Evolutionary conservation across 2,797 vertebrate species (phyloP).

Genomic region (Sebastes goodei): DNA sequence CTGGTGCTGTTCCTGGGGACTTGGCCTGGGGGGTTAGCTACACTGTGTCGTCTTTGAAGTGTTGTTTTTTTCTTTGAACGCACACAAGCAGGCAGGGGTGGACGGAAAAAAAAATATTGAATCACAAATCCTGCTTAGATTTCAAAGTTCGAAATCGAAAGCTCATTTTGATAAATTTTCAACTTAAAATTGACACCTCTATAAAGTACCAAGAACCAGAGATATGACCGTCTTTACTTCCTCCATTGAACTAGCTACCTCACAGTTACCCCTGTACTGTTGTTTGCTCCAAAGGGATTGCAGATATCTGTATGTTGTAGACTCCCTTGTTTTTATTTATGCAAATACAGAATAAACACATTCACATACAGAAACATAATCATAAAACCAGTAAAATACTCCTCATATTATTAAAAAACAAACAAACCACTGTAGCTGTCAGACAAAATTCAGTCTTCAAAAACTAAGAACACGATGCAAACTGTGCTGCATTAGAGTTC

Average conservation of each 20-base stretch:
- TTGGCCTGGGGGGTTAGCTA: not conserved
- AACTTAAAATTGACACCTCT: not conserved
- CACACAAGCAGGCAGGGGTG: not conserved
- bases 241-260: not conserved
- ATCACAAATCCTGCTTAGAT: too few relatives aligned
- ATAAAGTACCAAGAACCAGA: not conserved
- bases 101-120: not conserved
- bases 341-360: not conserved
- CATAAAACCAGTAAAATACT: not conserved
- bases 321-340: not conserved
- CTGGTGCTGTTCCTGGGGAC: not conserved
- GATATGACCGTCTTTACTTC: not conserved
- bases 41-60: not conserved
- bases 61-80: not conserved
- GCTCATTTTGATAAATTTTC: not conserved
- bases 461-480: not conserved
- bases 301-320: not conserved
- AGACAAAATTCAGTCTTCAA: not conserved
- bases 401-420: not conserved
- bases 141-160: not conserved
- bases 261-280: not conserved
- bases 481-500: slow-evolving; percentile 11
- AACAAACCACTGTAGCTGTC: not conserved
- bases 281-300: not conserved
- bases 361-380: not conserved